phyloP scores from a whole-genome alignment of 2,888 invertebrate genomes.

The Helleia helle region DNA sequence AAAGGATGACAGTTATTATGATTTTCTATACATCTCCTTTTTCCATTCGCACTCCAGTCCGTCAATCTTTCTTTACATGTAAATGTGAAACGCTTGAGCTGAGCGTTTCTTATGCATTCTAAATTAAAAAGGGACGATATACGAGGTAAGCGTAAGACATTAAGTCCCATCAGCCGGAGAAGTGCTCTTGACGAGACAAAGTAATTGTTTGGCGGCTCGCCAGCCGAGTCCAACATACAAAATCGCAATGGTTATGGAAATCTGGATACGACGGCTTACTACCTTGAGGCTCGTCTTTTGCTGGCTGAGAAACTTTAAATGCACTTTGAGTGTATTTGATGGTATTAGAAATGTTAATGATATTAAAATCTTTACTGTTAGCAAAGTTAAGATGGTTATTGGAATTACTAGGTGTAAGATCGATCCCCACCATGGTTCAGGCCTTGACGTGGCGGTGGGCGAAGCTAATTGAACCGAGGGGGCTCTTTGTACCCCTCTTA shows the following conservation, averaged over 20 bases:
- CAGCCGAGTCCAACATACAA: slow-evolving; percentile 28
- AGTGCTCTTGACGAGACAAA: slow-evolving; percentile 57
- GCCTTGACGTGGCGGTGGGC: no score
- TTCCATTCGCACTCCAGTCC: no score
- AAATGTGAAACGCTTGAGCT: slow-evolving; percentile 5
- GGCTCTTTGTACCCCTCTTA: no score
- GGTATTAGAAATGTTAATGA: background rate
- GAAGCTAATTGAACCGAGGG: no score
- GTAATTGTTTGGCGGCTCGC: slow-evolving; percentile 62
- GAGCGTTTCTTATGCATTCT: slow-evolving; percentile 6
- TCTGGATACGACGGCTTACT: slow-evolving; percentile 40
- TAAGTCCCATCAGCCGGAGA: slow-evolving; percentile 48
- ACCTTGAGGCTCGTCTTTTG: slow-evolving; percentile 27
- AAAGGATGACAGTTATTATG: no score
- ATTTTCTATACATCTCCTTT: no score
- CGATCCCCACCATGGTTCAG: no score
- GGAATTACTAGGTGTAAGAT: no score
- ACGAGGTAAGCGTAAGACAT: slow-evolving; percentile 27
- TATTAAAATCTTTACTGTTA: background rate
- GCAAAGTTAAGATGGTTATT: no score
- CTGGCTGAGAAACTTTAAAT: slow-evolving; percentile 23
- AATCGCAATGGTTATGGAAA: slow-evolving; percentile 31
- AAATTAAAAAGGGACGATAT: slow-evolving; percentile 12
- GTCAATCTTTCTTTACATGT: no score
- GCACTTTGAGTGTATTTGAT: background rate